Conservation (phyloP, 2,113 vertebrate genomes). For the Meriones unguiculatus region DNA sequence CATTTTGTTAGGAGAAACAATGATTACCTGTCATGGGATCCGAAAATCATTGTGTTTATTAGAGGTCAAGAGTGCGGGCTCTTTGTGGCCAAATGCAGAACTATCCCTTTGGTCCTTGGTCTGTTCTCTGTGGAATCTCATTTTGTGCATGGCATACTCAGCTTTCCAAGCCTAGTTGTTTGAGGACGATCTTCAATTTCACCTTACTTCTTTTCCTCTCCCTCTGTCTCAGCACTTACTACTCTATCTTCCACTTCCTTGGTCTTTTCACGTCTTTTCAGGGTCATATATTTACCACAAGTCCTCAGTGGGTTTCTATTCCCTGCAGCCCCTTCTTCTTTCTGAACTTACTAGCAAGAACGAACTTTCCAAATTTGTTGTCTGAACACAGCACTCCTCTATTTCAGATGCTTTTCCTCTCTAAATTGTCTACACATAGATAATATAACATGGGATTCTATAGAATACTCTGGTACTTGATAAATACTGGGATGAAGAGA, state of each 20-base stretch:
- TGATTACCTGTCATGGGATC: slow-evolving; percentile 32
- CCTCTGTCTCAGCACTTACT: neutral
- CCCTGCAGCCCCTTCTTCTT: neutral
- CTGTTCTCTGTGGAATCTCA: neutral
- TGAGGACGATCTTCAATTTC: neutral
- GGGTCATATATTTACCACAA: neutral
- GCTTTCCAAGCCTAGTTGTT: neutral
- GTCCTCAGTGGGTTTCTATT: neutral
- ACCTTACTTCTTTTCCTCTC: slow-evolving; percentile 19
- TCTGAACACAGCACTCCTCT: neutral
- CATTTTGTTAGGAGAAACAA: slow-evolving; percentile 48
- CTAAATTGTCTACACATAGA: neutral
- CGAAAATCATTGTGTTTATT: slow-evolving; percentile 26
- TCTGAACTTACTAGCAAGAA: neutral
- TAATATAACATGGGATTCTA: slow-evolving; percentile 11
- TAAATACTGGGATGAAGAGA: neutral
- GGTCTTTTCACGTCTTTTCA: neutral
- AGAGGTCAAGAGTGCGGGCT: slow-evolving; percentile 29
- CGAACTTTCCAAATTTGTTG: neutral
- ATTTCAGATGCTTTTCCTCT: slow-evolving; percentile 7
- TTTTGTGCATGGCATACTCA: neutral
- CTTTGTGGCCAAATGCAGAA: neutral
- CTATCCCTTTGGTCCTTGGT: neutral
- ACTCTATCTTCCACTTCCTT: neutral
- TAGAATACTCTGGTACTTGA: neutral